phyloP scores from a whole-genome alignment of 1,140 invertebrate genomes.

The Spodoptera litura region DNA sequence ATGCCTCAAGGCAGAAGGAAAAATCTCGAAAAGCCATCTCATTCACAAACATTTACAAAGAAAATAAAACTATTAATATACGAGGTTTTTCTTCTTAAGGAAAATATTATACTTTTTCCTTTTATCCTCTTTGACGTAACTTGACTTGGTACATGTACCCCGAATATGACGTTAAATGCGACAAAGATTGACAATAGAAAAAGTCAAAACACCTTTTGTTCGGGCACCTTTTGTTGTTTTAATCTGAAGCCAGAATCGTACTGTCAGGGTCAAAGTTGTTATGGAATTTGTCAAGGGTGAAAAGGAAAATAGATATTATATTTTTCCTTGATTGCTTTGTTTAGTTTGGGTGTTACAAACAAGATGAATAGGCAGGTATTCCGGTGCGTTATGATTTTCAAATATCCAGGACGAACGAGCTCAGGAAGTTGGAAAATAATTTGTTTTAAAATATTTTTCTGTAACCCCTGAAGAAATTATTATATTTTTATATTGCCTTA shows the following conservation, averaged over 20 bases:
- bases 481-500: too few relatives aligned
- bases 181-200: slow-evolving; percentile 11
- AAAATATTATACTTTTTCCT: slow-evolving; percentile 7
- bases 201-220: slow-evolving; percentile 15
- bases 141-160: slow-evolving; percentile 26
- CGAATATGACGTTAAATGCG: slow-evolving; percentile 1
- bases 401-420: too few relatives aligned
- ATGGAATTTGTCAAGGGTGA: not conserved
- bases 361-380: too few relatives aligned
- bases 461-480: too few relatives aligned
- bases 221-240: slow-evolving; percentile 14
- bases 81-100: not conserved
- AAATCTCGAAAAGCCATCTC: not conserved
- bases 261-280: not conserved
- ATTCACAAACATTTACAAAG: not conserved
- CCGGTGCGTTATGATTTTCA: too few relatives aligned
- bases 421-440: too few relatives aligned
- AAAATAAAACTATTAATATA: slow-evolving; percentile 18
- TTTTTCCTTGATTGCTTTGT: not conserved
- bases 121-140: slow-evolving; percentile 31
- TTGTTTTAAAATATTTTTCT: too few relatives aligned
- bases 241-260: not conserved
- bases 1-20: too few relatives aligned
- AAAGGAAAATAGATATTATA: not conserved
- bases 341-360: not conserved